phyloP scores from a whole-genome alignment of 2,113 vertebrate genomes.

The Prunella himalayana region DNA sequence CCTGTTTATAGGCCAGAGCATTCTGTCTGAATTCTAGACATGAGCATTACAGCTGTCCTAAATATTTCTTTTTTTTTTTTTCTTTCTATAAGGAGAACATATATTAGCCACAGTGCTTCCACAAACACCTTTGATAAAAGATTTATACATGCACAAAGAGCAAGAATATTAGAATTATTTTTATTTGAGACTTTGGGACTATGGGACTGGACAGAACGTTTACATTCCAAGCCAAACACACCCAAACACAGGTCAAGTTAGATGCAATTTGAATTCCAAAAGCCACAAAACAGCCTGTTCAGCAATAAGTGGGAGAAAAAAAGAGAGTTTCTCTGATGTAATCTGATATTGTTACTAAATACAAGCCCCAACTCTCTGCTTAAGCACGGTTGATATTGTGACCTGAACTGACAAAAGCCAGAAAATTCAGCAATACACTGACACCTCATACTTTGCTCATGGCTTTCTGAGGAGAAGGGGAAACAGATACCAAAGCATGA shows the following conservation, averaged over 20 bases:
- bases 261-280: slow-evolving; percentile 37
- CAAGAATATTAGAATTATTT: slow-evolving; percentile 50
- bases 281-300: slow-evolving; percentile 57
- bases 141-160: slow-evolving; percentile 30
- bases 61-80: neutral
- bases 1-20: neutral
- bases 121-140: slow-evolving; percentile 8
- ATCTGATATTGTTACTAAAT: slow-evolving; percentile 63
- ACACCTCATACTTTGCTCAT: slow-evolving; percentile 2
- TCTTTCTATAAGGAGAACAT: neutral
- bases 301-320: slow-evolving; percentile 38
- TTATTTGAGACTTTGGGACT: slow-evolving; percentile 33
- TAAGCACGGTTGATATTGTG: slow-evolving; percentile 45
- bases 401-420: slow-evolving; percentile 48
- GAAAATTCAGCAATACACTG: slow-evolving; percentile 11
- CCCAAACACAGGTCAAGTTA: neutral
- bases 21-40: neutral
- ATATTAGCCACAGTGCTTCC: neutral
- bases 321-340: slow-evolving; percentile 4
- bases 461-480: neutral
- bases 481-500: slow-evolving; percentile 1
- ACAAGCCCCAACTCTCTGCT: neutral
- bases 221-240: slow-evolving; percentile 51
- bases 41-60: neutral
- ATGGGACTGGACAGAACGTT: slow-evolving; percentile 34